Base-by-base conservation (phyloP, 2,113 vertebrate species). In the Piprites chloris region DNA sequence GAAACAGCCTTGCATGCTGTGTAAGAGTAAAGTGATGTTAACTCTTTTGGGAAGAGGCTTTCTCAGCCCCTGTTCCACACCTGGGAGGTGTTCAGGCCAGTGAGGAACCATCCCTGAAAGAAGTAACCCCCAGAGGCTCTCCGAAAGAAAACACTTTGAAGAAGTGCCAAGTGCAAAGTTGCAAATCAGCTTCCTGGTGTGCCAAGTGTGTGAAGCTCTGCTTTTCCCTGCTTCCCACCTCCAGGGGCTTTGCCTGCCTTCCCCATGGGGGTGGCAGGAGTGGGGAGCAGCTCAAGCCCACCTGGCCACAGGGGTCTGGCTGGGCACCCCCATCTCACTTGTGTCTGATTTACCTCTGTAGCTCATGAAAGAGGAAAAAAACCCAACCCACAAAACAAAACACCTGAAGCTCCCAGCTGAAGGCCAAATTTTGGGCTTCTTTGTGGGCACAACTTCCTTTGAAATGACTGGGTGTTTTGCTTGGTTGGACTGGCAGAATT, bases 111-210 rank as follows among this genome's bases (percentile, higher is more conserved):
- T 65, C 75, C 59, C 75, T 81, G 72, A 77, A 84, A 52, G 78
- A 85, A 83, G 88, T 61, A 72, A 90, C 90, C 56, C 52, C 41
- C 47, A 85, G 79, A 81, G 68, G 72, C 75, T 4, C 16, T 89
- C 79, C 66, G 59, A 63, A 7, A 74, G 62, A 66, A 80, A 68
- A 35, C 33, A 27, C 93, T 97, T 91, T 91, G 79, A 96, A 81
- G 92, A 33, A 80, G 21, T 78, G 90, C 93, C 91, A 95, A 81
- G 68, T 50, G 47, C 79, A 92, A 88, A 72, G 87, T 93, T 93
- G 93, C 82, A 94, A 19, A 93, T 76, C 47, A 32, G 68, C 49
- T 94, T 74, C 52, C 72, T 73, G 49, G 47, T 62, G 85, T 55
- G 82, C 92, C 50, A 62, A 46, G 68, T 27, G 39, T 77, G 67